phyloP scores from a whole-genome alignment of 2,113 vertebrate genomes.

The Lutjanus erythropterus region DNA sequence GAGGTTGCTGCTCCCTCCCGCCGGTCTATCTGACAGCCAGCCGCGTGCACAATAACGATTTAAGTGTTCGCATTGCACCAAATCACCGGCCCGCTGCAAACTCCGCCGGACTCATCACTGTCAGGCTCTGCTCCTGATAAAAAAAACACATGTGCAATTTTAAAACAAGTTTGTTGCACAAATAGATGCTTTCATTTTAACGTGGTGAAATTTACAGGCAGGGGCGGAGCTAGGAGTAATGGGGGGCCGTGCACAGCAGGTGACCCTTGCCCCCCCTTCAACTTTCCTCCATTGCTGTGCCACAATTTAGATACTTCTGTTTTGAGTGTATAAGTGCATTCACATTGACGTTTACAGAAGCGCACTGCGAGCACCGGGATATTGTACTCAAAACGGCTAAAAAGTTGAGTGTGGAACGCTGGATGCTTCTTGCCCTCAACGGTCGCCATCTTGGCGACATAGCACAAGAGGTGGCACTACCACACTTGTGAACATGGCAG shows the following conservation, averaged over 20 bases:
- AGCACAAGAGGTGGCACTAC: too few relatives aligned
- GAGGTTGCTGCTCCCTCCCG: conserved; percentile 64
- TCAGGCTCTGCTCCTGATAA: background rate
- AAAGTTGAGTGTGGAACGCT: too few relatives aligned
- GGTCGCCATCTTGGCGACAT: too few relatives aligned
- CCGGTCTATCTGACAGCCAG: conserved; percentile 58
- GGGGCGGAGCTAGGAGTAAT: conserved; percentile 18
- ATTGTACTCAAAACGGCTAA: too few relatives aligned
- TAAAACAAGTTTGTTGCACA: background rate
- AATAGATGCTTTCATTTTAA: background rate
- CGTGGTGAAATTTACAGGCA: conserved; percentile 1
- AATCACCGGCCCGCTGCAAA: conserved; percentile 67
- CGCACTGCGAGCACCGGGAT: too few relatives aligned
- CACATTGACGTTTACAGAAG: too few relatives aligned
- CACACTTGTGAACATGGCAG: too few relatives aligned
- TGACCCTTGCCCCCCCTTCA: background rate
- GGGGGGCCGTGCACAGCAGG: background rate
- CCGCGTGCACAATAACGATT: conserved; percentile 61
- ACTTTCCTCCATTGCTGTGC: too few relatives aligned
- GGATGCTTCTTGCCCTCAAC: too few relatives aligned
- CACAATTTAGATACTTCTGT: too few relatives aligned
- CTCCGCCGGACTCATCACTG: conserved; percentile 3
- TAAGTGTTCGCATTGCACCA: conserved; percentile 94
- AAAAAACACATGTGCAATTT: background rate
- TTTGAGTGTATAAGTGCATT: too few relatives aligned